Evolutionary conservation across 2,888 invertebrate species (phyloP).

Genomic region (Andrena marginata): DNA sequence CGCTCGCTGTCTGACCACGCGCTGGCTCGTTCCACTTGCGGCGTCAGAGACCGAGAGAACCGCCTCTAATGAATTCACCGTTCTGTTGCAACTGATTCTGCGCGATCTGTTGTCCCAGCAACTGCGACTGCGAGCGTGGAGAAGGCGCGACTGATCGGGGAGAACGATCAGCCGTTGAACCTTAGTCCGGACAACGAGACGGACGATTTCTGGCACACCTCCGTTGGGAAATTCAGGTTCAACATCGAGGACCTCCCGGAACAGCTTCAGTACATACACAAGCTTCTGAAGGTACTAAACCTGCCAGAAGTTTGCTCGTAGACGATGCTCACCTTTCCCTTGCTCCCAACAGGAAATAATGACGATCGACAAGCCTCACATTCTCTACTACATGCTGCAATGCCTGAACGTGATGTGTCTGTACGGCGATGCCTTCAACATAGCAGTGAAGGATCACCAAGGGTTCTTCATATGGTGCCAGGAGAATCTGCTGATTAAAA

Average conservation of each 20-base stretch:
- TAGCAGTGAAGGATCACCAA: conserved; percentile 94
- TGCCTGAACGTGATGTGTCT: conserved; percentile 96
- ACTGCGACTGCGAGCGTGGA: conserved; percentile 91
- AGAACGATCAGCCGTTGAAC: conserved; percentile 90
- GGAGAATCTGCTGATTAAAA: conserved; percentile 96
- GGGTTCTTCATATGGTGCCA: conserved; percentile 98
- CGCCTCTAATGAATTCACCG: not conserved
- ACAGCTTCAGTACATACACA: conserved; percentile 96
- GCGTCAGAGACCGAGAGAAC: not conserved
- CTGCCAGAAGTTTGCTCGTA: not conserved
- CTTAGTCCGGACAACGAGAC: conserved; percentile 91
- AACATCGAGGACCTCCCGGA: conserved; percentile 95
- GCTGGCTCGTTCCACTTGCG: not conserved
- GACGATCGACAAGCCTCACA: conserved; percentile 94
- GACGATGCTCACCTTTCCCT: not conserved
- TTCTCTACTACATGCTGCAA: conserved; percentile 96
- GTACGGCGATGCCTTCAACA: conserved; percentile 96
- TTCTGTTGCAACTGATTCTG: conserved; percentile 1
- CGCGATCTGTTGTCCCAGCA: conserved; percentile 82
- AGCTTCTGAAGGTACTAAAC: conserved; percentile 90
- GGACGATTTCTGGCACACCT: conserved; percentile 96
- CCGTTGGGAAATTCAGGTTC: conserved; percentile 96
- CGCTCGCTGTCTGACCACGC: not conserved
- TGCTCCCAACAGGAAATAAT: conserved; percentile 89
- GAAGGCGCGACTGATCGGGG: conserved; percentile 91